Evolutionary conservation across 2,888 invertebrate species (phyloP), one percentile per base, ranked within the genome.

Genomic region (Pseudeuparius sepicola): DNA sequence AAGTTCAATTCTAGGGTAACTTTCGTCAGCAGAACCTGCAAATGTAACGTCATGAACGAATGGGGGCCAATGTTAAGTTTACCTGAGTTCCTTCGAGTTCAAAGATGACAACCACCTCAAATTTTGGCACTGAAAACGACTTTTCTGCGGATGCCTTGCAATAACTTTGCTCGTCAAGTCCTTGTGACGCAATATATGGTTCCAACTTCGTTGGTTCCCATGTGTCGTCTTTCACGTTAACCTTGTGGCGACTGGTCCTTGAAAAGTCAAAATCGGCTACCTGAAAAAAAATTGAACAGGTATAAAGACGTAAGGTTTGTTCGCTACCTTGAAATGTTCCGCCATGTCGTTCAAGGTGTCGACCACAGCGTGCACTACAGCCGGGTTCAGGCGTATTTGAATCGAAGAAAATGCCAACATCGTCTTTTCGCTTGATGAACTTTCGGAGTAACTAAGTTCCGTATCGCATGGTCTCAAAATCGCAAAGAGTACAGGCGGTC

Each of bases 151-250:
- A n/a, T 14, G 56, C 44, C 39, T 57, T 53, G 34, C 54, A 54
- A 5, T 24, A 9, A 11, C 25, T 37, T 1, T 17, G 11, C 2
- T 15, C 18, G 2, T 27, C 11, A 2, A 31, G 12, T n/a, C n/a
- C n/a, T n/a, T n/a, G n/a, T n/a, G n/a, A n/a, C n/a, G n/a, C n/a
- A n/a, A 40, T 23, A 18, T 42, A 43, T 11, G 39, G 32, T n/a
- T 37, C 66, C 29, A 80, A 61, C 55, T 77, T 76, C 53, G 73
- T 78, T 0, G 81, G 75, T 31, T 76, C 72, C 83, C 83, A 83
- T 2, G 83, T 61, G 50, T 82, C 79, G 36, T 57, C 66, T 47
- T 61, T 64, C 2, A 50, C n/a, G n/a, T n/a, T n/a, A n/a, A n/a
- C n/a, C n/a, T n/a, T n/a, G n/a, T n/a, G n/a, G n/a, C n/a, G n/a